Conservation (phyloP, 2,888 invertebrate genomes). For the Arge pagana region DNA sequence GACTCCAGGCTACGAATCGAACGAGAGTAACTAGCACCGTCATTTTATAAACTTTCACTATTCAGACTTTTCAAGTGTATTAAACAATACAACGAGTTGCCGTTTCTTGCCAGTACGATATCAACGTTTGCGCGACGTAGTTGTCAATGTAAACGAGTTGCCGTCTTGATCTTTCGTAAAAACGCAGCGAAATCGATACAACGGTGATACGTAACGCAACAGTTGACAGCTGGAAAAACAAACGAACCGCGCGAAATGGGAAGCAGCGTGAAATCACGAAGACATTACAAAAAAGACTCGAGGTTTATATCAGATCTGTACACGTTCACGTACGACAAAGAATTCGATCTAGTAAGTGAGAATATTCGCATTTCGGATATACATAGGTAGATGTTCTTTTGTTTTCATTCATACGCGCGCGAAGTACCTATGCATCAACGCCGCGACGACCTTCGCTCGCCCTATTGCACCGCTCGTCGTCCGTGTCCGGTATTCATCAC, state of each 20-base stretch:
- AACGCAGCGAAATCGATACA: neutral
- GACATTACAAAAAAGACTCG: slow-evolving; percentile 87
- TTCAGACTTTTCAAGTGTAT: slow-evolving; percentile 8
- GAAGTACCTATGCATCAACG: no score
- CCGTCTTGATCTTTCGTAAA: neutral
- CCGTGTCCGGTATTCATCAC: no score
- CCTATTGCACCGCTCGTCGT: no score
- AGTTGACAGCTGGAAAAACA: no score
- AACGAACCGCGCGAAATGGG: slow-evolving; percentile 29
- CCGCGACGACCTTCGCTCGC: no score
- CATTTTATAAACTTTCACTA: slow-evolving; percentile 18
- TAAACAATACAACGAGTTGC: neutral
- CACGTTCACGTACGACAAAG: slow-evolving; percentile 83
- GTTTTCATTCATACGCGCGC: slow-evolving; percentile 25
- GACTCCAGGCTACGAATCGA: no score
- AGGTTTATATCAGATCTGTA: slow-evolving; percentile 82
- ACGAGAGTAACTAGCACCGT: slow-evolving; percentile 11
- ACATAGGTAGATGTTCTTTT: neutral
- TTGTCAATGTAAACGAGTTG: no score
- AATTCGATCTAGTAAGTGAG: slow-evolving; percentile 56
- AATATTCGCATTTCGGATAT: slow-evolving; percentile 1
- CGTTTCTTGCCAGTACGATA: slow-evolving; percentile 1
- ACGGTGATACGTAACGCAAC: no score
- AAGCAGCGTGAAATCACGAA: slow-evolving; percentile 60
- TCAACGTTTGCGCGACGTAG: no score